phyloP scores from a whole-genome alignment of 1,140 invertebrate species.

The Psix sp. region DNA sequence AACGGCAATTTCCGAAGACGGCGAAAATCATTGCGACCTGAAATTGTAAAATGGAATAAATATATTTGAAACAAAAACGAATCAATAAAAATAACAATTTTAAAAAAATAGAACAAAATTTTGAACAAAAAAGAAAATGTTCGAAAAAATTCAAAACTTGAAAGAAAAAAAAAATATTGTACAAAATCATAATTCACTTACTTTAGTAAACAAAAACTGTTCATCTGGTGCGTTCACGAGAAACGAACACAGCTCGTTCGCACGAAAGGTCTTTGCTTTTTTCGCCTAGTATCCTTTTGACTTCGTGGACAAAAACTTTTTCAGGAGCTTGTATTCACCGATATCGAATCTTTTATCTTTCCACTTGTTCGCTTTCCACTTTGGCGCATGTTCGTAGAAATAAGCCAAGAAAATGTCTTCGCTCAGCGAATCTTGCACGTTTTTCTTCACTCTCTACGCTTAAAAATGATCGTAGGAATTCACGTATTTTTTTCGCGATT shows the following conservation, averaged over 20 bases:
- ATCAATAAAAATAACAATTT: not conserved
- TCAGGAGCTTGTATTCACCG: not conserved
- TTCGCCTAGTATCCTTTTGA: not conserved
- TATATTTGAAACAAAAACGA: not conserved
- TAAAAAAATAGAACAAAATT: too few species aligned
- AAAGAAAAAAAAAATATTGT: conserved; percentile 4
- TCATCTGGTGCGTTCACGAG: not conserved
- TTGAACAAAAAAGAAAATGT: too few species aligned
- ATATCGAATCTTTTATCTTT: not conserved
- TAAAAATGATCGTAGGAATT: too few species aligned
- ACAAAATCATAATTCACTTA: not conserved
- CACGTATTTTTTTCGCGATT: too few species aligned
- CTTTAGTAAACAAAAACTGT: not conserved
- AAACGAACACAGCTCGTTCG: not conserved
- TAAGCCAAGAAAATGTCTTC: not conserved
- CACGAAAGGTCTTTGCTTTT: not conserved
- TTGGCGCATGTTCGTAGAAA: not conserved
- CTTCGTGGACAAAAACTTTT: not conserved
- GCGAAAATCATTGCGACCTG: not conserved
- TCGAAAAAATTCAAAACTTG: too few species aligned
- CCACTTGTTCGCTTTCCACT: conserved; percentile 4
- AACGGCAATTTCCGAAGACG: not conserved
- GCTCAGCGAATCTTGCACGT: too few species aligned
- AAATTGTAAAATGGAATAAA: not conserved
- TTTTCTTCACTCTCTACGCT: too few species aligned